Percentiles rank a stretch among this genome's conserved stretches.
Evolutionary conservation across 2,888 invertebrate genomes (phyloP).

Genomic region (Dermolepida albohirtum): DNA sequence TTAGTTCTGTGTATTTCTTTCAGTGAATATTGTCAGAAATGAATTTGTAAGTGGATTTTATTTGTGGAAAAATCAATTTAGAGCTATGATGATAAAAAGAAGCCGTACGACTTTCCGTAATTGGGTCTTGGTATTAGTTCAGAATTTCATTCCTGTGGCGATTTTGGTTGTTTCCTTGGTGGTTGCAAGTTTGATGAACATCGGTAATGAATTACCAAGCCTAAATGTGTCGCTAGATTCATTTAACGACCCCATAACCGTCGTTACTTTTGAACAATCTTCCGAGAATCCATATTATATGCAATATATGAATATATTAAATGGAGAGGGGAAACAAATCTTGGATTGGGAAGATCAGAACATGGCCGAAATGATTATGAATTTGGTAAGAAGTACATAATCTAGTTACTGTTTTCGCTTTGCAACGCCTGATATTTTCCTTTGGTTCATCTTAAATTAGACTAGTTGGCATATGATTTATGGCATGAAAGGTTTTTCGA

Average conservation of each 20-base stretch:
- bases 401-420: too few species aligned
- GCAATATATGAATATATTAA: constrained; percentile 57
- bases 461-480: too few species aligned
- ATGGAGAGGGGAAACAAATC: constrained; percentile 19
- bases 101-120: constrained; percentile 70
- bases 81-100: constrained; percentile 64
- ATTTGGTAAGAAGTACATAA: constrained; percentile 59
- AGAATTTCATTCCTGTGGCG: constrained; percentile 76
- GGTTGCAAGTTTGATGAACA: constrained; percentile 67
- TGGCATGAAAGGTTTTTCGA: too few species aligned
- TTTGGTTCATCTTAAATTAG: too few species aligned
- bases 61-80: constrained; percentile 58
- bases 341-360: constrained; percentile 49
- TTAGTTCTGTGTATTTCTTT: constrained; percentile 44
- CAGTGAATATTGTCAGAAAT: constrained; percentile 53
- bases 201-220: constrained; percentile 67
- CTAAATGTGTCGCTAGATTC: constrained; percentile 69
- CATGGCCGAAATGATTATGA: constrained; percentile 64
- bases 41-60: constrained; percentile 52
- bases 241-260: constrained; percentile 61
- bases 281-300: constrained; percentile 54
- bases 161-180: constrained; percentile 74
- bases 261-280: constrained; percentile 52
- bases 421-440: too few species aligned
- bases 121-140: constrained; percentile 73